Evolutionary conservation across 1,140 invertebrate genomes (phyloP).

Genomic region (Ceratina japonica): DNA sequence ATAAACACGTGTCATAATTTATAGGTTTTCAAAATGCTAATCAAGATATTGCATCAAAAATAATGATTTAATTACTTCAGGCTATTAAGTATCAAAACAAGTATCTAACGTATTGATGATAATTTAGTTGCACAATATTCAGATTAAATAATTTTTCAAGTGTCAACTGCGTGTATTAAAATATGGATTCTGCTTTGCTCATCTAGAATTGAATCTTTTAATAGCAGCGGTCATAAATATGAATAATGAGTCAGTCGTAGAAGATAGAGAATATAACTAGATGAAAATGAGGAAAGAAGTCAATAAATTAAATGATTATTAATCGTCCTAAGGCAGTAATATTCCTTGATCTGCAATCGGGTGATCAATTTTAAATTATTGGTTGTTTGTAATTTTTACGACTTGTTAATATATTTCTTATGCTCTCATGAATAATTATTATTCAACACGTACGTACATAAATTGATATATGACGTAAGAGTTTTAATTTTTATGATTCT

Average conservation of each 20-base stretch:
- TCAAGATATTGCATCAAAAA: too few relatives aligned
- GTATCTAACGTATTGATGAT: too few relatives aligned
- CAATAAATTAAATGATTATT: not conserved
- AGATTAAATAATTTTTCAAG: too few relatives aligned
- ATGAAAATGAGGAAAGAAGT: not conserved
- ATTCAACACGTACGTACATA: not conserved
- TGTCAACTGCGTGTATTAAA: not conserved
- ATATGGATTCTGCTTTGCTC: not conserved
- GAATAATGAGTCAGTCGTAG: not conserved
- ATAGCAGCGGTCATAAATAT: not conserved
- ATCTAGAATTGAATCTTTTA: not conserved
- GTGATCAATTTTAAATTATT: conserved; percentile 7
- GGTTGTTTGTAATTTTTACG: not conserved
- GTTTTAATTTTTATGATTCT: conserved; percentile 29
- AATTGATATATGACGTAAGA: too few relatives aligned
- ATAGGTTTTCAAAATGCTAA: too few relatives aligned
- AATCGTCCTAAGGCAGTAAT: not conserved
- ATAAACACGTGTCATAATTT: too few relatives aligned
- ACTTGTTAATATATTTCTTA: not conserved
- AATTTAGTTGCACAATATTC: too few relatives aligned
- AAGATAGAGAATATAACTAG: too few relatives aligned
- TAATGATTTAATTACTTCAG: too few relatives aligned
- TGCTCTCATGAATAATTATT: not conserved
- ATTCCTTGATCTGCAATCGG: not conserved
- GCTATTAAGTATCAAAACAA: too few relatives aligned